These are phyloP conservation scores for Rousettus leschenaultii DNA, from an alignment of 2,113 vertebrate genomes.

Conservation along the genomic window DNA sequence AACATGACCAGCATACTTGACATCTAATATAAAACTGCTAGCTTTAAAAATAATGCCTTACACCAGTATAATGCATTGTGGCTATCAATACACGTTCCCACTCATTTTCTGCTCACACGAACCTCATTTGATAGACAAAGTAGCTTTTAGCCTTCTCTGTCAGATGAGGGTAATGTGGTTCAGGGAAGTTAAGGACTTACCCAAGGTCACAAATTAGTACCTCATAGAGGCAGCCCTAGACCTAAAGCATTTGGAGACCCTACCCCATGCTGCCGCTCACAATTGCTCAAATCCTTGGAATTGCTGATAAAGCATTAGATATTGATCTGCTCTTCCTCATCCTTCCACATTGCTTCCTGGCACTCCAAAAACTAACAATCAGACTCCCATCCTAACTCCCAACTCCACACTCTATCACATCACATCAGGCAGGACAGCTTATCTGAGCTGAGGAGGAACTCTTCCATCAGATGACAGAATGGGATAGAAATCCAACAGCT, in stretches of 20 bases:
- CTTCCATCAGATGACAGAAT: neutral
- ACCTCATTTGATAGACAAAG: neutral
- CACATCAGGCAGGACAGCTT: neutral
- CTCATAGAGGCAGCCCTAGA: neutral
- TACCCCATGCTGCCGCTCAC: fast-evolving
- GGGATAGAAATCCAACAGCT: neutral
- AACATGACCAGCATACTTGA: neutral
- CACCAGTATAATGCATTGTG: neutral
- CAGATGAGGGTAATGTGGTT: neutral
- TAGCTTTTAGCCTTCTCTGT: neutral
- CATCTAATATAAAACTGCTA: neutral
- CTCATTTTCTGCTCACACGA: neutral
- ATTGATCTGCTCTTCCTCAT: neutral
- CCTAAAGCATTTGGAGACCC: neutral
- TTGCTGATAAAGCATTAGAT: neutral
- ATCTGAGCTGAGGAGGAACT: neutral
- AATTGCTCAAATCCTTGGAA: neutral
- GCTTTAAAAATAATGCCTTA: neutral
- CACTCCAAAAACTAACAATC: neutral
- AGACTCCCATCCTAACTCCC: neutral
- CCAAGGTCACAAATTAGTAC: neutral
- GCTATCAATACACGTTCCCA: neutral
- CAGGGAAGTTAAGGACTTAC: neutral
- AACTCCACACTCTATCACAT: too few relatives aligned
- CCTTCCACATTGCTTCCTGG: neutral